These are phyloP conservation scores for Mungos mungo DNA, from an alignment of 2,113 vertebrate species.

Conservation along the genomic window DNA sequence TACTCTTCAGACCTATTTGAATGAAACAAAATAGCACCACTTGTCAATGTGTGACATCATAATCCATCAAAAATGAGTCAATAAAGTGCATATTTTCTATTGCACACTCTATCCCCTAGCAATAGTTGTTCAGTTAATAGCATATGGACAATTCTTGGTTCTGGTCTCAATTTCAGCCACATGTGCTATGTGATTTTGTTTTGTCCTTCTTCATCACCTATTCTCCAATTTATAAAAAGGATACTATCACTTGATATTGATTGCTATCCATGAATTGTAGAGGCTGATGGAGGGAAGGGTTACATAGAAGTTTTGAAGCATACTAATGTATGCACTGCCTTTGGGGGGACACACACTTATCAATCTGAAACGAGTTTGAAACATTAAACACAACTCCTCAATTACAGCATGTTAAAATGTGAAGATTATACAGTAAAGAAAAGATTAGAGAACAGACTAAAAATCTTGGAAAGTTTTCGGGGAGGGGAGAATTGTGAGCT, in stretches of 20 bases:
- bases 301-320: background rate
- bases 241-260: background rate
- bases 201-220: background rate
- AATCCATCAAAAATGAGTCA: background rate
- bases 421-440: background rate
- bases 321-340: background rate
- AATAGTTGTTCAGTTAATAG: background rate
- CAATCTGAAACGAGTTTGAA: background rate
- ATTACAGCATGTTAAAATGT: background rate
- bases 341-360: background rate
- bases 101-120: background rate
- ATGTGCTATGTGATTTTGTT: background rate
- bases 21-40: background rate
- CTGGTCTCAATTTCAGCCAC: background rate
- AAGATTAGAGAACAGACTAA: background rate
- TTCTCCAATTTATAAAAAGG: background rate
- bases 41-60: background rate
- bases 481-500: background rate
- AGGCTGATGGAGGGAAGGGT: background rate
- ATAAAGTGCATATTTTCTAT: background rate
- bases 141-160: background rate
- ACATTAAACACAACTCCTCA: background rate
- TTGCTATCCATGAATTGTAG: background rate
- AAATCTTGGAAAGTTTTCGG: background rate
- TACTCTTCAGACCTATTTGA: background rate